phyloP scores from a whole-genome alignment of 2,113 vertebrate genomes.

The Dolichallabes microphthalmus region DNA sequence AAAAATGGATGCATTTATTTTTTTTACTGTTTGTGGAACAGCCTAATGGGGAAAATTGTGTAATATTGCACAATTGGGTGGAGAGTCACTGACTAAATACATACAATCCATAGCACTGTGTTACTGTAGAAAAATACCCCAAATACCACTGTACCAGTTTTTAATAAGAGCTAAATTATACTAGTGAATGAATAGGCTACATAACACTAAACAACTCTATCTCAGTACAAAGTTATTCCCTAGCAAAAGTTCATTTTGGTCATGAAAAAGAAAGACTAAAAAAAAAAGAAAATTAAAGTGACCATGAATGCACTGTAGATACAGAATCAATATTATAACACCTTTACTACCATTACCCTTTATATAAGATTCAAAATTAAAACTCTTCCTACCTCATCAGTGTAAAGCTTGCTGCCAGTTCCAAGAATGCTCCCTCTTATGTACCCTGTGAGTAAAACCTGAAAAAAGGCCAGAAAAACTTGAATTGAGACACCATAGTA shows the following conservation, averaged over 20 bases:
- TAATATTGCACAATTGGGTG: constrained; percentile 6
- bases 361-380: not conserved
- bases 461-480: not conserved
- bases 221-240: not conserved
- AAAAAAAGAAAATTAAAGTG: not conserved
- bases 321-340: not conserved
- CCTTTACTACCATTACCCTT: not conserved
- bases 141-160: not conserved
- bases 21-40: constrained; percentile 45
- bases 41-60: constrained; percentile 22
- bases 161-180: not conserved
- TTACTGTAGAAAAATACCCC: not conserved
- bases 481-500: not conserved
- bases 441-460: not conserved
- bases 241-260: not conserved
- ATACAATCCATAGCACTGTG: not conserved
- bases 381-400: constrained; percentile 24
- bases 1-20: constrained; percentile 33
- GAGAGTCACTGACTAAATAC: constrained; percentile 4
- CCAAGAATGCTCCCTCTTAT: not conserved
- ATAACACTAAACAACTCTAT: not conserved
- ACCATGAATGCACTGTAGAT: not conserved
- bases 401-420: not conserved
- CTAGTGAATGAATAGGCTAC: not conserved
- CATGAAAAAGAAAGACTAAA: not conserved